These are phyloP conservation scores for Tetramorium simillimum DNA, from an alignment of 1,140 invertebrate species.

Conservation along the genomic window DNA sequence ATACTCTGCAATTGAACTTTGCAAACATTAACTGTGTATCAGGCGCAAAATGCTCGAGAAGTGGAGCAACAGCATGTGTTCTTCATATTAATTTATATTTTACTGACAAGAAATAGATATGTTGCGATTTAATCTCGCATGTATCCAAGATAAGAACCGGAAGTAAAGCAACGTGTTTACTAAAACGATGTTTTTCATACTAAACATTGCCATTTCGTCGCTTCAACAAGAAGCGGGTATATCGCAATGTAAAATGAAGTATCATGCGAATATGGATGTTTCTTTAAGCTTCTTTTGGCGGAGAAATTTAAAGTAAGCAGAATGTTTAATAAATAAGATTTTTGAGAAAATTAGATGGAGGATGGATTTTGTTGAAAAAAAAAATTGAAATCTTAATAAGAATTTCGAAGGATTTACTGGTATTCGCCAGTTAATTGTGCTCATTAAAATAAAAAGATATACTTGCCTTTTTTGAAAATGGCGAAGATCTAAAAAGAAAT, in stretches of 20 bases:
- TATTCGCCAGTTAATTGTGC: conserved; percentile 10
- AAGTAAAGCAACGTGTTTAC: not conserved
- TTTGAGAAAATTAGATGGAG: conserved; percentile 59
- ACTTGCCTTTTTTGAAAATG: not conserved
- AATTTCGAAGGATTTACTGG: conserved; percentile 27
- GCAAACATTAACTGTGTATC: not conserved
- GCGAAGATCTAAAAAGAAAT: not conserved
- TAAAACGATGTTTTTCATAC: conserved; percentile 6
- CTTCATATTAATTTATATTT: not conserved
- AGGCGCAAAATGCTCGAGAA: not conserved
- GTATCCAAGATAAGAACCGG: not conserved
- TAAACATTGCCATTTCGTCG: not conserved
- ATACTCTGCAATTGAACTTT: not conserved
- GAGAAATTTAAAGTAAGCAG: conserved; percentile 30
- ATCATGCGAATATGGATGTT: conserved; percentile 8
- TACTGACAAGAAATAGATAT: not conserved
- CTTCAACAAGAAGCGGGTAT: not conserved
- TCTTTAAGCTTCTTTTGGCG: conserved; percentile 16
- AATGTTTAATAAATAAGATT: not conserved
- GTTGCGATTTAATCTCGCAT: not conserved
- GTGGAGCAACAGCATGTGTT: not conserved
- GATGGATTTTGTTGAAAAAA: not conserved
- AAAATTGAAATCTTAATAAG: not conserved
- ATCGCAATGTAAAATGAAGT: not conserved
- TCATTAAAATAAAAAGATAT: conserved; percentile 21